Base-by-base conservation (phyloP, 64 coral and sea anemone genomes). In the Montipora efflorescens region DNA sequence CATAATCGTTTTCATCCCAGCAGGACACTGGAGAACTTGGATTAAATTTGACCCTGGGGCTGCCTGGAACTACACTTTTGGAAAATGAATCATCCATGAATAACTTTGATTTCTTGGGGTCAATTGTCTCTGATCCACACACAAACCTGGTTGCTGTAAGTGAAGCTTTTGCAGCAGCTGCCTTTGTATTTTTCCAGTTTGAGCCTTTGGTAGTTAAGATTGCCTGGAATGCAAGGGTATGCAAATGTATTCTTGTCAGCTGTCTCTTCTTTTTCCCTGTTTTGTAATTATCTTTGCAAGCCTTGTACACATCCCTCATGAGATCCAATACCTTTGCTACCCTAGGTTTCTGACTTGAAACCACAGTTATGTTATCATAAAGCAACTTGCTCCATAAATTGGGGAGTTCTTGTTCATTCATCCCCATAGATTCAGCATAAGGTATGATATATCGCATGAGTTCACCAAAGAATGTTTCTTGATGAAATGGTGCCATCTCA, bases 61-160 rank as follows among this genome's bases (percentile, higher is more conserved):
- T 98, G 23, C 84, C 77, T 78, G 90, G 82, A 62, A 85, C 47
- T 47, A 91, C 12, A 90, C 94, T 98, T 19, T 90, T 61, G 2
- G 96, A 98, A 67, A 98, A 98, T 36, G 96, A 98, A 76, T 93
- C 94, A 90, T 98, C 96, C 96, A 98, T 98, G 44, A 98, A 95
- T 58, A 98, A 69, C 55, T 90, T 98, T 21, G 96, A 95, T 78
- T 98, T 98, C 2, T 92, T 79, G 51, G 90, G 91, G 44, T 98
- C 84, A 68, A 98, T 98, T 62, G 47, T 79, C 20, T 66, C 51
- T 52, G 96, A 98, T 28, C 96, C 96, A 90, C 96, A 98, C 8
- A 98, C 90, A 87, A 88, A 87, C 83, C 96, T 76, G 0, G 93
- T 98, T 11, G 96, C 96, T 16, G 90, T 98, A 8, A 98, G 90